Conservation (phyloP, 2,888 invertebrate genomes). For the Ophioninae sp. region DNA sequence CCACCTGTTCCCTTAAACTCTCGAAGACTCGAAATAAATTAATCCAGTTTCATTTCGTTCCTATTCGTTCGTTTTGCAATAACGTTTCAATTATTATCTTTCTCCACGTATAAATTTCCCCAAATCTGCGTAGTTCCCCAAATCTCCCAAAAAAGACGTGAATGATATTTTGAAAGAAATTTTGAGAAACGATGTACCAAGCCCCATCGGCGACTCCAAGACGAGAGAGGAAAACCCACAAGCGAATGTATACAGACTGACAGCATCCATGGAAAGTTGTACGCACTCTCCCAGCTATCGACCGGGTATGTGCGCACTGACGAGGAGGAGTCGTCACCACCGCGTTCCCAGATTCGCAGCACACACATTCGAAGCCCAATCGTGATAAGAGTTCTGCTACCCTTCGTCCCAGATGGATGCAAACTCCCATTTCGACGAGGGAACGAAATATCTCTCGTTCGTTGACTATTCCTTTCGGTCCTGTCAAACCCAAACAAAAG, state of each 20-base stretch:
- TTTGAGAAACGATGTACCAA: conserved; percentile 42
- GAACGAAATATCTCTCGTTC: conserved; percentile 40
- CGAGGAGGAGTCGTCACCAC: conserved; percentile 51
- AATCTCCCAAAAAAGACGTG: too few relatives aligned
- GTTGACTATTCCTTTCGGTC: conserved; percentile 18
- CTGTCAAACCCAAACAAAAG: not conserved
- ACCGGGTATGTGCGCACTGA: conserved; percentile 68
- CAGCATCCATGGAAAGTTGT: conserved; percentile 65
- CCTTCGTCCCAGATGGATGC: conserved; percentile 68
- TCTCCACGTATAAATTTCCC: too few relatives aligned
- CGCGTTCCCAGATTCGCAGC: conserved; percentile 44
- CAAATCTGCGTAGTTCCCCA: too few relatives aligned
- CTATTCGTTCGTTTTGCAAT: not conserved
- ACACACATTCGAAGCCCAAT: conserved; percentile 32
- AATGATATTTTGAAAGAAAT: conserved; percentile 3
- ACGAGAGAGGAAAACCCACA: conserved; percentile 13
- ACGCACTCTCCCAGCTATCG: conserved; percentile 79
- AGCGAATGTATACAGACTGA: conserved; percentile 7
- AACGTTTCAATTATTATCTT: too few relatives aligned
- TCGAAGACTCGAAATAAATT: too few relatives aligned
- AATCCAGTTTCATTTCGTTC: too few relatives aligned
- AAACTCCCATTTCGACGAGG: conserved; percentile 59
- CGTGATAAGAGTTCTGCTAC: conserved; percentile 62
- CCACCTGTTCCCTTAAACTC: too few relatives aligned
- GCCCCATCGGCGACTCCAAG: conserved; percentile 59